Evolutionary conservation across 1,140 invertebrate species (phyloP).

Genomic region (Bombus fervidus): DNA sequence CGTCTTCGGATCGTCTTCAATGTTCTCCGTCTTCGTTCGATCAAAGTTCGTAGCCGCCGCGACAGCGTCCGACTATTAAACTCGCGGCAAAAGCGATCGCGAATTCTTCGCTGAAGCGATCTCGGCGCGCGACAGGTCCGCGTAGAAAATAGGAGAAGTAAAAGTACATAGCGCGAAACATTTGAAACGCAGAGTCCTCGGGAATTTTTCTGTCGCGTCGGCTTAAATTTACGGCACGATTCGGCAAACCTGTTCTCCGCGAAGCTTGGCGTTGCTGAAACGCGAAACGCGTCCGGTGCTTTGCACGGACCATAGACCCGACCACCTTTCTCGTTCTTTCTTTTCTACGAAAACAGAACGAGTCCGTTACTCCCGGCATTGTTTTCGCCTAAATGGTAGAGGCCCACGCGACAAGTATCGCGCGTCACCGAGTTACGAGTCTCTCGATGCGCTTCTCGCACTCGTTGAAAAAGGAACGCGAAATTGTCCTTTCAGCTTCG

Average conservation of each 20-base stretch:
- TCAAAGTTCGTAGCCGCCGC: neutral
- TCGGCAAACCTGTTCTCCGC: neutral
- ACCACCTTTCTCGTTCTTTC: neutral
- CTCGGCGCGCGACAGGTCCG: neutral
- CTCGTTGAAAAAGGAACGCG: neutral
- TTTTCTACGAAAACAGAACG: neutral
- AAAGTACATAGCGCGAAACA: neutral
- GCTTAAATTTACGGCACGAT: neutral
- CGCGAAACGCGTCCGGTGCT: neutral
- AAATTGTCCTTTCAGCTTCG: neutral
- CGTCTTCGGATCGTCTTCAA: neutral
- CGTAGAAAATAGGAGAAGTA: neutral
- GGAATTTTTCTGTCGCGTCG: neutral
- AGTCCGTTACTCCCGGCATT: slow-evolving; percentile 44
- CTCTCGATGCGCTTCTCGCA: neutral
- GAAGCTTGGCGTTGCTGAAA: neutral
- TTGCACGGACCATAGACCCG: neutral
- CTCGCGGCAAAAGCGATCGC: neutral
- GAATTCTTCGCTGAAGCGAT: neutral
- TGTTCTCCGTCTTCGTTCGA: neutral
- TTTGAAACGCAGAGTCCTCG: neutral
- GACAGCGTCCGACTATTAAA: neutral
- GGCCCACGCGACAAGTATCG: slow-evolving; percentile 1
- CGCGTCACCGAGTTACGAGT: neutral
- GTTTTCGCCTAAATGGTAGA: slow-evolving; percentile 26